A percentile compares a stretch with the other conserved stretches of the same genome.
These are phyloP conservation scores for Smittia aterrima DNA, from an alignment of 2,888 invertebrate genomes.

Conservation along the genomic window DNA sequence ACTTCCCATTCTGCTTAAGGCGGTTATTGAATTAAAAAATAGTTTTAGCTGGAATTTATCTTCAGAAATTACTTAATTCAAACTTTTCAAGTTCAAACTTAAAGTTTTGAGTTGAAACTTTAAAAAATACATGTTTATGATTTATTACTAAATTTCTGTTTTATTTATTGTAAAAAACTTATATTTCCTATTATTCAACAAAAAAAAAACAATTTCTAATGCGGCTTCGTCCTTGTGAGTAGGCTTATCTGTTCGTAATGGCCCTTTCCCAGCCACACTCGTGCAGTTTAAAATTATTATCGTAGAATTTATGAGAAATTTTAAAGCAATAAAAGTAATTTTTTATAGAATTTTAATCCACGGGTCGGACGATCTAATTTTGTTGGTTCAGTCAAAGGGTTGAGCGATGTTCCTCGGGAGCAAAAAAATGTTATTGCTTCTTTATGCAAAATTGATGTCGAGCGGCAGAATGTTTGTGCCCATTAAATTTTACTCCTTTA, in stretches of 20 bases:
- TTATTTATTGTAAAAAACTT: neutral
- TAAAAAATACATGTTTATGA: slow-evolving; percentile 11
- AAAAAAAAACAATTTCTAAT: no score
- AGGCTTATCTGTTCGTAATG: slow-evolving; percentile 26
- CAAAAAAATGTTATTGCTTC: slow-evolving; percentile 8
- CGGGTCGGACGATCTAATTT: slow-evolving; percentile 11
- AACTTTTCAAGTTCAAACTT: no score
- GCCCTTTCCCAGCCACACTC: neutral
- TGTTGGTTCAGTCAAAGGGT: slow-evolving; percentile 4
- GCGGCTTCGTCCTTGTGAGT: no score
- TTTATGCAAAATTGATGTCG: slow-evolving; percentile 33
- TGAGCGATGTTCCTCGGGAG: neutral
- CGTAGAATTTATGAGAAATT: slow-evolving; percentile 35
- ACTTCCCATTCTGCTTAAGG: no score
- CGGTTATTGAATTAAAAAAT: no score
- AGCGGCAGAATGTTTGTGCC: slow-evolving; percentile 14
- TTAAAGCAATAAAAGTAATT: slow-evolving; percentile 13
- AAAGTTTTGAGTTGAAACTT: no score
- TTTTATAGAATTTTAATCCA: slow-evolving; percentile 25
- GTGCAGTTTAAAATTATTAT: slow-evolving; percentile 12
- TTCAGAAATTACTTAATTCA: no score
- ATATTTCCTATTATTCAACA: neutral
- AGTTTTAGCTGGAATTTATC: no score
- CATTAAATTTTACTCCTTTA: slow-evolving; percentile 20
- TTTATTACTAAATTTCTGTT: neutral